Base-by-base conservation (phyloP, 2,113 vertebrate species). In the Lonchura striata region DNA sequence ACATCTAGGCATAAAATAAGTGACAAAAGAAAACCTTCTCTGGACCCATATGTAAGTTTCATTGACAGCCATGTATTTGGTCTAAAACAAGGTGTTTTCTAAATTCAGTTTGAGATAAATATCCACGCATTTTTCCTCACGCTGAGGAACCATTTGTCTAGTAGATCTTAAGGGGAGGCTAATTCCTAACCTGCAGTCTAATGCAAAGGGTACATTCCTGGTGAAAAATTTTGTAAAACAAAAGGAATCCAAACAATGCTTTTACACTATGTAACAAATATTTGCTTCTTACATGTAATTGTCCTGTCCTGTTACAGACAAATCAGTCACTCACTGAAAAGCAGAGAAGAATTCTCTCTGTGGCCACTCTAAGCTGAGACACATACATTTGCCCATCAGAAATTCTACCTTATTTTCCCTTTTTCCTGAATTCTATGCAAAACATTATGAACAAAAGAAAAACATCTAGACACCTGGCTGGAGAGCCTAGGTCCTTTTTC, bases 281-380 rank as follows among this genome's bases (percentile, higher is more conserved):
- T 88, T 92, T 93, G 5, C 39, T 81, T 90, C 31, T 88, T 47
- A 27, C 7, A 69, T 82, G 10, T 30, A 64, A 52, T 41, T 74
- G 27, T 87, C 70, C 46, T 83, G 64, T 69, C 41, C 49, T 80
- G 52, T 46, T 52, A 60, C 15, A 60, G 80, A 64, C 13, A 70
- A 76, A 93, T 44, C 50, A 87, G 31, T 30, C 39, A 76, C 12
- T 91, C 61, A 41, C 10, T 61, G 61, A 57, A 66, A 68, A 86
- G 35, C 63, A 70, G 44, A 70, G 52, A 90, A n/a, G n/a, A 86
- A 90, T 94, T 94, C 60, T 93, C 79, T 84, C 88, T 60, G 33
- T 1, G 4, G 52, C 52, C 2, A 6, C 44, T 59, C 71, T 52
- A 66, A 88, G 52, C 33, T 88, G 44, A 86, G 37, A 93, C n/a